phyloP scores from a whole-genome alignment of 2,113 vertebrate species.

The Emydocephalus ijimae region DNA sequence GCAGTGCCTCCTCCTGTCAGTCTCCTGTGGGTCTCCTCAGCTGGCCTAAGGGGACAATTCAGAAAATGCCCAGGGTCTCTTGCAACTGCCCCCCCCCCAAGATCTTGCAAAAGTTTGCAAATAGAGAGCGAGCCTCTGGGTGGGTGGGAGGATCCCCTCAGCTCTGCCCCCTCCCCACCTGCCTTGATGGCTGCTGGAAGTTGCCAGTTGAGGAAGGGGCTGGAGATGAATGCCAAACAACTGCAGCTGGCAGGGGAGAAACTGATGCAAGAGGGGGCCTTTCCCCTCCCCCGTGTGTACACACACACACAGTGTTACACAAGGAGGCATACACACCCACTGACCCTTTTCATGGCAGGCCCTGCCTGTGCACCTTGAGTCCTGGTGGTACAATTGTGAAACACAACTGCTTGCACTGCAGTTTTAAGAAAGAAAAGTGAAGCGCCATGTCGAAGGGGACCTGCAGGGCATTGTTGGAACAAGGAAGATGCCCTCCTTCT shows the following conservation, averaged over 20 bases:
- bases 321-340: neutral
- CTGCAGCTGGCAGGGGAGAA: neutral
- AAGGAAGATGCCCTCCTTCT: neutral
- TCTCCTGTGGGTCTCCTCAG: rapidly evolving
- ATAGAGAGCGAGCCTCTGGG: neutral
- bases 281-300: neutral
- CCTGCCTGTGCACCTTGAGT: neutral
- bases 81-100: neutral
- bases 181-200: neutral
- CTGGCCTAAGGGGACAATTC: neutral
- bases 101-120: neutral
- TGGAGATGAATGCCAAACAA: neutral
- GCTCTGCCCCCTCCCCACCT: neutral
- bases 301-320: too few species aligned
- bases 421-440: neutral
- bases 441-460: neutral
- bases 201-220: neutral
- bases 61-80: neutral
- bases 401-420: neutral
- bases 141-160: neutral
- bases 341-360: too few species aligned
- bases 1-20: neutral
- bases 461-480: neutral
- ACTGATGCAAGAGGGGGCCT: neutral
- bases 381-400: neutral